Evolutionary conservation across 2,113 vertebrate genomes (phyloP).

Genomic region (Chaenogobius annularis): DNA sequence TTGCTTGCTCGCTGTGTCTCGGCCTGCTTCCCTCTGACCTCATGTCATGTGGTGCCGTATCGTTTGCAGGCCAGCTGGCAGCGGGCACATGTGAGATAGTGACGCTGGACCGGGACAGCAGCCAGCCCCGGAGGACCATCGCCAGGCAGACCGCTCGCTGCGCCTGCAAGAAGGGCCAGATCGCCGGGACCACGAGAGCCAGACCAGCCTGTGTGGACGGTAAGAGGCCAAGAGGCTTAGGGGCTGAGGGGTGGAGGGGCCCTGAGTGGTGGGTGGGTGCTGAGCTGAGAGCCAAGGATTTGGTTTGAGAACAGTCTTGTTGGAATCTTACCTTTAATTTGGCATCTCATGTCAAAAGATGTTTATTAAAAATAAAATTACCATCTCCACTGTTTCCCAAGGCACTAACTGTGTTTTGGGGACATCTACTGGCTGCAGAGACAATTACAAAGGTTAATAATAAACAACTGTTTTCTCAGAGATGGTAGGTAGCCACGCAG

Average conservation of each 20-base stretch:
- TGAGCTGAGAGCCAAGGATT: slow-evolving; percentile 1
- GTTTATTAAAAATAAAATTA: no score
- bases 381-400: no score
- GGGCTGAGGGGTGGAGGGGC: background rate
- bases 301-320: background rate
- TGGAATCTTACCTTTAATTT: no score
- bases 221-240: slow-evolving; percentile 73
- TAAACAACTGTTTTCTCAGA: no score
- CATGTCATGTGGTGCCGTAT: slow-evolving; percentile 63
- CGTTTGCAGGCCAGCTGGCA: slow-evolving; percentile 92
- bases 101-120: slow-evolving; percentile 96
- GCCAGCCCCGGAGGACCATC: slow-evolving; percentile 96
- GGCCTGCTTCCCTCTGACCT: slow-evolving; percentile 57
- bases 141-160: slow-evolving; percentile 98
- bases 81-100: slow-evolving; percentile 98
- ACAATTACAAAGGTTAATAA: no score
- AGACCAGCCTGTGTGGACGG: slow-evolving; percentile 97
- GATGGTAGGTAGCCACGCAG: no score
- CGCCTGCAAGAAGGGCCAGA: slow-evolving; percentile 98
- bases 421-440: no score
- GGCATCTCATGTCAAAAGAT: no score
- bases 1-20: slow-evolving; percentile 47
- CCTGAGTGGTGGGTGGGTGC: background rate
- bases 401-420: no score
- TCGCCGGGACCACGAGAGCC: slow-evolving; percentile 96